A percentile compares a stretch with the other conserved stretches of the same genome.
phyloP scores from a whole-genome alignment of 2,888 invertebrate genomes.

The Theretra japonica region DNA sequence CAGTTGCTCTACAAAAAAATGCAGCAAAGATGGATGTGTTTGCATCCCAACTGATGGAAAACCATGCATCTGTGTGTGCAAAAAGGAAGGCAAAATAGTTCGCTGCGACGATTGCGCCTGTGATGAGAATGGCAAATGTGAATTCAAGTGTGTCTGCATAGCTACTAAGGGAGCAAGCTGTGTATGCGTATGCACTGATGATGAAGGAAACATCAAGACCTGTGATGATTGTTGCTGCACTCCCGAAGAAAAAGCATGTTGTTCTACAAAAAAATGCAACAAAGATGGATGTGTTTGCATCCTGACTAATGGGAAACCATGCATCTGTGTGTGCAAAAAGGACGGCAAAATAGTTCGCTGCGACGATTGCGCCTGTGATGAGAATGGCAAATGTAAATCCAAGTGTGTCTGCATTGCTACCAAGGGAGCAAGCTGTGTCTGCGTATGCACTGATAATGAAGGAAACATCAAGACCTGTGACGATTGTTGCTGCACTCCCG shows the following conservation, averaged over 20 bases:
- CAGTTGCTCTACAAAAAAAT: slow-evolving; percentile 41
- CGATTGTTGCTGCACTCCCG: slow-evolving; percentile 35
- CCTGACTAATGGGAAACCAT: slow-evolving; percentile 38
- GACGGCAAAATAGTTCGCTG: slow-evolving; percentile 41
- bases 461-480: slow-evolving; percentile 42
- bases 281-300: slow-evolving; percentile 40
- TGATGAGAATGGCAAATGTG: slow-evolving; percentile 26
- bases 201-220: slow-evolving; percentile 41
- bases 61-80: slow-evolving; percentile 40
- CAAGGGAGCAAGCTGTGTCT: slow-evolving; percentile 30
- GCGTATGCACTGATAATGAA: slow-evolving; percentile 41
- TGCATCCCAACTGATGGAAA: slow-evolving; percentile 42
- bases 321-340: slow-evolving; percentile 41
- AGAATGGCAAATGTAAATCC: slow-evolving; percentile 26
- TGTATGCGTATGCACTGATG: slow-evolving; percentile 42
- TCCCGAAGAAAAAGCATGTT: slow-evolving; percentile 42
- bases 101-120: slow-evolving; percentile 46
- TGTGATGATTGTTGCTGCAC: slow-evolving; percentile 38
- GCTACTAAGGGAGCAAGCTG: slow-evolving; percentile 23
- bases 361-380: slow-evolving; percentile 41
- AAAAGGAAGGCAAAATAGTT: slow-evolving; percentile 37
- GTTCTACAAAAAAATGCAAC: slow-evolving; percentile 38
- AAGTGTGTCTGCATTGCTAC: slow-evolving; percentile 30
- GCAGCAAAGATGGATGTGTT: slow-evolving; percentile 35
- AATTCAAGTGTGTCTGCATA: slow-evolving; percentile 30